Evolutionary conservation across 1,140 invertebrate genomes (phyloP).

Genomic region (Drosophila orosa): DNA sequence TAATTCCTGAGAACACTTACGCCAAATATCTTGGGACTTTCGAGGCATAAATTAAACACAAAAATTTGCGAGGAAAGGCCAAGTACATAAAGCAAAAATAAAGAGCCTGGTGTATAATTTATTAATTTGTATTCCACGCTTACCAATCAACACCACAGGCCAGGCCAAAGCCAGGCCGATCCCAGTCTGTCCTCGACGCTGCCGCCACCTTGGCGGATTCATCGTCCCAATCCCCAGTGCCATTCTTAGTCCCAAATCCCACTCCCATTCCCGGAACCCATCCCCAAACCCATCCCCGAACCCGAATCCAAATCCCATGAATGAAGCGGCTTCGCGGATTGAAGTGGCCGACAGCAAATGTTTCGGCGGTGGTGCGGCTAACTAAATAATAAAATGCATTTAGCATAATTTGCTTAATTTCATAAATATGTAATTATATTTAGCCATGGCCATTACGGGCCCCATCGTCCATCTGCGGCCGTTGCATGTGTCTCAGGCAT

Average conservation of each 20-base stretch:
- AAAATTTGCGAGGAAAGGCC: slow-evolving; percentile 8
- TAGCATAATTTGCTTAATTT: slow-evolving; percentile 81
- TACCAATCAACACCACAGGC: slow-evolving; percentile 42
- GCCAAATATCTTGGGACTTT: slow-evolving; percentile 17
- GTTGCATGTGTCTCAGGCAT: slow-evolving; percentile 67
- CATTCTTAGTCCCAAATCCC: slow-evolving; percentile 7
- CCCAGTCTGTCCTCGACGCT: slow-evolving; percentile 22
- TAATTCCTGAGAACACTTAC: slow-evolving; percentile 1
- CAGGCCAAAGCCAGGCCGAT: slow-evolving; percentile 10
- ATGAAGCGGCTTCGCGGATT: slow-evolving; percentile 33
- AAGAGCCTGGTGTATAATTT: slow-evolving; percentile 57
- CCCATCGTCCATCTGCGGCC: slow-evolving; percentile 28
- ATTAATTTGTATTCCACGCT: slow-evolving; percentile 77
- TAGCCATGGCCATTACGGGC: slow-evolving; percentile 44
- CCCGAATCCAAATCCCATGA: slow-evolving; percentile 30
- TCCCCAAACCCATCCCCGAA: background rate
- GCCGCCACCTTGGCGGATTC: slow-evolving; percentile 39
- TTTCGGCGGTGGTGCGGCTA: slow-evolving; percentile 47
- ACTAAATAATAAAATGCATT: slow-evolving; percentile 78
- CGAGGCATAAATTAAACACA: slow-evolving; percentile 23
- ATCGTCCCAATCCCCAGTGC: slow-evolving; percentile 25
- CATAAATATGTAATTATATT: slow-evolving; percentile 80
- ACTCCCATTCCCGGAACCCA: background rate
- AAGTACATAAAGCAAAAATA: slow-evolving; percentile 35
- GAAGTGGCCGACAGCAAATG: slow-evolving; percentile 41